Base-by-base conservation (phyloP, 2,888 invertebrate genomes). In the Leptinotarsa tumamoca region DNA sequence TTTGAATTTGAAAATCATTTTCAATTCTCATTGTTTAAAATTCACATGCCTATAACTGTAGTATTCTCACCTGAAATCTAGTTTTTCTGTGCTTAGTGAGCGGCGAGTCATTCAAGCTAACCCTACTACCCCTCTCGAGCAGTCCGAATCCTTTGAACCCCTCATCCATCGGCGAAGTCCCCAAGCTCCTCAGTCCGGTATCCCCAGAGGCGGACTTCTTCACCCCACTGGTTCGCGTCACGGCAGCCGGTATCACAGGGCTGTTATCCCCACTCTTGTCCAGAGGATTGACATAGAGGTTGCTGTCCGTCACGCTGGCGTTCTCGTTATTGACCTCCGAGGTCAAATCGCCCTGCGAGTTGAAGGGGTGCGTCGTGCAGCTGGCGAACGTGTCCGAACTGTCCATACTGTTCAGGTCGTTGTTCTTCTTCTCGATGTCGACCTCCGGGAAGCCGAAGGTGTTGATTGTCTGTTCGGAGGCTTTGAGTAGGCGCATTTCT, bases 351-450 rank as follows among this genome's bases (percentile, higher is more conserved):
- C 89, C 90, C 83, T 87, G 82, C 85, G 96, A 96, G 89, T 95
- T 93, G 90, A 95, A 96, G 86, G 96, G 96, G 91, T 97, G 97
- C 86, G 98, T 97, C 91, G 96, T 95, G 91, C 98, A 98, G 90
- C 96, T 97, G 89, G 96, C 96, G 90, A 96, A 98, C 83, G 98
- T 98, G 90, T 98, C 98, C 86, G 96, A 95, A 90, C 96, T 94
- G 90, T 92, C 92, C 82, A 92, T 90, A 85, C 91, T 92, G 79
- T 90, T 91, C 85, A 91, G 83, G 79, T 91, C 91, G 49, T 88
- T 87, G 80, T 85, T 86, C 78, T 85, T 87, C 75, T 83, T 83
- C 68, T 82, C 83, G 67, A 82, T 82, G 76, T 85, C 84, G 70
- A 82, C 74, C 75, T 85, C 82, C 49, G 79, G 73, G 70, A 83